A percentile compares a stretch with the other conserved stretches of the same genome.
phyloP scores from a whole-genome alignment of 2,888 invertebrate genomes.

The Onchidella celtica region DNA sequence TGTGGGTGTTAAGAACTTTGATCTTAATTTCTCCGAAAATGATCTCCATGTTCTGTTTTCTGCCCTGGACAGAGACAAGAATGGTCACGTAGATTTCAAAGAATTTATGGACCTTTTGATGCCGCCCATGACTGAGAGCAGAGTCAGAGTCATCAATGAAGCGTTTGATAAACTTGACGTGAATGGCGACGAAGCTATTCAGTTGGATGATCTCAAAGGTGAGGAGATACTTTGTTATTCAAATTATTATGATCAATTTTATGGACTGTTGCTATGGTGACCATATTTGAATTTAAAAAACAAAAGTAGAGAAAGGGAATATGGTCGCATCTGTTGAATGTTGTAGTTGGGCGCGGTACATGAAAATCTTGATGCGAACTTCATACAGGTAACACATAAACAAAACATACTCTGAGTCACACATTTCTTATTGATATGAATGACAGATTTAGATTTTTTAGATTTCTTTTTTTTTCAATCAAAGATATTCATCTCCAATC shows the following conservation, averaged over 20 bases:
- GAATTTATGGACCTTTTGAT: conserved; percentile 71
- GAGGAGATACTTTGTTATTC: conserved; percentile 52
- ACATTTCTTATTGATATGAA: too few relatives aligned
- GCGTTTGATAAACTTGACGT: conserved; percentile 74
- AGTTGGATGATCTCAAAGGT: conserved; percentile 75
- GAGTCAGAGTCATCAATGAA: conserved; percentile 70
- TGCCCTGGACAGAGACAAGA: conserved; percentile 70
- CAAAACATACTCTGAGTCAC: too few relatives aligned
- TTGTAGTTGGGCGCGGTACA: too few relatives aligned
- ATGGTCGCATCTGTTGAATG: too few relatives aligned
- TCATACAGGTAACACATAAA: too few relatives aligned
- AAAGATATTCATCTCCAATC: too few relatives aligned
- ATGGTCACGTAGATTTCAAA: conserved; percentile 70
- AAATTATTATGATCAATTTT: not conserved
- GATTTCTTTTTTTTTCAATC: too few relatives aligned
- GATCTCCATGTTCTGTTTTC: conserved; percentile 68
- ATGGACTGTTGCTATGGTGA: not conserved
- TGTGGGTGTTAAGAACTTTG: conserved; percentile 64
- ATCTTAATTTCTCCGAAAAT: conserved; percentile 62
- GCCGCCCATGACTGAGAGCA: conserved; percentile 65
- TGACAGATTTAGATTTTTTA: too few relatives aligned
- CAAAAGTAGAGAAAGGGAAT: too few relatives aligned
- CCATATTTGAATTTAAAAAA: not conserved
- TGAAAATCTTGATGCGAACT: too few relatives aligned
- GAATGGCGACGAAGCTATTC: conserved; percentile 69